Conservation (phyloP, 2,888 invertebrate species). For the Tuberolachnus salignus region DNA sequence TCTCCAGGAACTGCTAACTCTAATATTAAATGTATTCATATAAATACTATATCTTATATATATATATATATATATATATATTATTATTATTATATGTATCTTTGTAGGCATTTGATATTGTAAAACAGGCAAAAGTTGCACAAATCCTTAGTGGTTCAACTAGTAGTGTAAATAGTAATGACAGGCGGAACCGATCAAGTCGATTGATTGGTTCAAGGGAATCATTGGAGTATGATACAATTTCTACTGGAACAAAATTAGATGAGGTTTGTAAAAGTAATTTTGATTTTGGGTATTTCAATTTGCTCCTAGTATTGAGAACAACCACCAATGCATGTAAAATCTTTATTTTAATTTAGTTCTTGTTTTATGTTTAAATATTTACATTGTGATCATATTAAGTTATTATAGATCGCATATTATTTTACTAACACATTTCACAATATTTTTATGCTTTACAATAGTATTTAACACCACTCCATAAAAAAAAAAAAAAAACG, state of each 20-base stretch:
- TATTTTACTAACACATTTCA: conserved; percentile 14
- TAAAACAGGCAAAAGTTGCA: conserved; percentile 86
- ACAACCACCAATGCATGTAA: conserved; percentile 54
- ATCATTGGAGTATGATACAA: conserved; percentile 73
- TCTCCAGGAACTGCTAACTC: not conserved
- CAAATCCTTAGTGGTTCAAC: conserved; percentile 67
- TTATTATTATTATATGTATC: conserved; percentile 59
- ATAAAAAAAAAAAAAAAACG: not conserved
- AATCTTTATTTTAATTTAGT: conserved; percentile 11
- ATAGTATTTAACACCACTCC: not conserved
- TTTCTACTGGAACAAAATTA: conserved; percentile 61
- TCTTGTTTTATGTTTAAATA: conserved; percentile 24
- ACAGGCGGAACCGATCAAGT: conserved; percentile 57
- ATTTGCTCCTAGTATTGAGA: conserved; percentile 58
- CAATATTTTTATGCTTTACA: conserved; percentile 18
- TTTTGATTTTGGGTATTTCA: conserved; percentile 58
- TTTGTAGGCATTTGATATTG: conserved; percentile 83
- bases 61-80: not conserved
- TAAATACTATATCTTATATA: not conserved
- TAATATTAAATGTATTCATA: not conserved
- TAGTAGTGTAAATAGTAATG: conserved; percentile 58
- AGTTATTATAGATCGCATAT: not conserved
- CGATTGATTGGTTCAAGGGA: conserved; percentile 73
- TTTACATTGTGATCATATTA: not conserved
- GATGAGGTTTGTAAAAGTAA: conserved; percentile 74